Evolutionary conservation across 2,113 vertebrate genomes (phyloP).

Genomic region (Oreochromis spilurus): DNA sequence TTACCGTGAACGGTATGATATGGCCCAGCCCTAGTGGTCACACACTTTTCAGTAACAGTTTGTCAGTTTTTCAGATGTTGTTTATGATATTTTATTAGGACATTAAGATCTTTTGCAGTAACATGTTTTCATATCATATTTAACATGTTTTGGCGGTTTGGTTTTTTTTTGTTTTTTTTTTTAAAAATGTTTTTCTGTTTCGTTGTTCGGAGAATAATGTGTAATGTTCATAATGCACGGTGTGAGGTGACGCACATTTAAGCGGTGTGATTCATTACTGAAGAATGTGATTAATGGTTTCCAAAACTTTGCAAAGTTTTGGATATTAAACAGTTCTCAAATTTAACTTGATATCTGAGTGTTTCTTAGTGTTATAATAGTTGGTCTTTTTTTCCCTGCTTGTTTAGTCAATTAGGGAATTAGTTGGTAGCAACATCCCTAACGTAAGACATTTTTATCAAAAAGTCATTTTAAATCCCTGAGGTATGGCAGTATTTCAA

Average conservation of each 20-base stretch:
- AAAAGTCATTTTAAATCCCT: not conserved
- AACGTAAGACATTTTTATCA: not conserved
- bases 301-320: too few relatives aligned
- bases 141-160: not conserved
- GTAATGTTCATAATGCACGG: too few relatives aligned
- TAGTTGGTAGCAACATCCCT: not conserved
- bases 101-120: not conserved
- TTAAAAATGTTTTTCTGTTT: too few relatives aligned
- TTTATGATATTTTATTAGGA: not conserved
- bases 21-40: too few relatives aligned
- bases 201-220: too few relatives aligned
- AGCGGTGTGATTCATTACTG: too few relatives aligned
- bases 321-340: not conserved
- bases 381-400: fast-evolving
- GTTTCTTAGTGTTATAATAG: not conserved
- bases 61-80: not conserved
- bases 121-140: not conserved
- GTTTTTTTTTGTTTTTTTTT: fast-evolving
- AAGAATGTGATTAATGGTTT: too few relatives aligned
- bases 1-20: too few relatives aligned
- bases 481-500: not conserved
- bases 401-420: not conserved
- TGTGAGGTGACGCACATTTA: too few relatives aligned
- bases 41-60: not conserved
- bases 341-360: not conserved